Evolutionary conservation across 2,797 vertebrate species (phyloP), one percentile per base, ranked within the genome.

Genomic region (Sebastes vulpes): DNA sequence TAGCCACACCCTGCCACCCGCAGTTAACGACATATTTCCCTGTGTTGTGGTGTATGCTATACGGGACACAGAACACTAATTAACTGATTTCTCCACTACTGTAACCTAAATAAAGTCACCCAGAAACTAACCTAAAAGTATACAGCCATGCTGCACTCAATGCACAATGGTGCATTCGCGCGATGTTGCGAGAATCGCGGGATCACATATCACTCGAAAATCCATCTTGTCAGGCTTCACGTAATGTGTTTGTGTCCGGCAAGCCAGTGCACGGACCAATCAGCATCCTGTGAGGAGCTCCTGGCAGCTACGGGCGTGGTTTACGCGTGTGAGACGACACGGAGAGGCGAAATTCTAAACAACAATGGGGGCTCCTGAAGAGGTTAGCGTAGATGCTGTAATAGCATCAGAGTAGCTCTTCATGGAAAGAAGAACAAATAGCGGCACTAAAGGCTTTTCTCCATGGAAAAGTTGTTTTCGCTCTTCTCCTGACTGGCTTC

Each of bases 21-120:
- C 57, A 50, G 11, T 64, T 32, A 46, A 21, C 11, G 1, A 23
- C 28, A 32, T 78, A 75, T 54, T 18, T 28, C 16, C 18, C 56
- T 46, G 11, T 72, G 46, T 65, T 79, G 72, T 68, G 71, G 70
- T 70, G 28, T 14, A 48, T 46, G 63, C 9, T 57, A 67, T 50
- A 32, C 38, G 11, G 60, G 32, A 56, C 53, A 11, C 26, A 46
- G 18, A 16, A 46, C 20, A 46, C 20, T 20, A 53, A 11, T 53
- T 20, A 53, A 31, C 16, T 28, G 21, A 31, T 48, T 54, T 64
- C 53, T 48, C 32, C 9, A 25, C 68, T 1, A 54, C 31, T 72
- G 18, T 53, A 12, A 50, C 50, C 26, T 23, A 38, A 50, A 75
- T 70, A 25, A 65, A 46, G n/a, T 54, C 21, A 48, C 16, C 9